These are phyloP conservation scores for Irena cyanogastra DNA, from an alignment of 2,113 vertebrate species.

Conservation along the genomic window DNA sequence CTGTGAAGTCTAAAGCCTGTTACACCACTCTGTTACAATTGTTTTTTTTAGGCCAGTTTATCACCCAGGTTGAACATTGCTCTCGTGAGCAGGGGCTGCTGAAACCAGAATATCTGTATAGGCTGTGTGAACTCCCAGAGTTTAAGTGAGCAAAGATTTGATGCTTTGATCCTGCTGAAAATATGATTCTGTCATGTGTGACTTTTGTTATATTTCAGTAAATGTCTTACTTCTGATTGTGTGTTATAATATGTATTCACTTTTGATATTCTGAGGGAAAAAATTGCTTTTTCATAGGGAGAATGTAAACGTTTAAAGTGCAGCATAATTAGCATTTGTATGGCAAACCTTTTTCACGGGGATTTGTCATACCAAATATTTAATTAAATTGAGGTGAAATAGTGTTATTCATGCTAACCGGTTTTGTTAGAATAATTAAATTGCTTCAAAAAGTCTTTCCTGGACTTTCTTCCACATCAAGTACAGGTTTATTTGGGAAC, in stretches of 20 bases:
- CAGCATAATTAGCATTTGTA: background rate
- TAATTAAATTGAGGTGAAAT: conserved; percentile 1
- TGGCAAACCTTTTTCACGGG: background rate
- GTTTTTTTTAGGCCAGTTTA: background rate
- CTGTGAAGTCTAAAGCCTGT: background rate
- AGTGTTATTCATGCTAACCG: background rate
- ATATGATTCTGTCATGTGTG: background rate
- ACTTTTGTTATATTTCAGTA: background rate
- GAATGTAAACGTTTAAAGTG: background rate
- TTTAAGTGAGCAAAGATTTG: background rate
- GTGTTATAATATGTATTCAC: background rate
- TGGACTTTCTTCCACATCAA: background rate
- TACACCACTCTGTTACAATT: background rate
- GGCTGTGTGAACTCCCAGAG: background rate
- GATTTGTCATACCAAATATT: conserved; percentile 22
- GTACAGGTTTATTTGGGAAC: background rate
- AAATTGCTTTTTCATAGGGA: background rate
- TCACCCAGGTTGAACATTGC: background rate
- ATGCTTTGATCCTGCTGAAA: background rate
- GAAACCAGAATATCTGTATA: background rate
- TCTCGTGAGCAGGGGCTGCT: background rate
- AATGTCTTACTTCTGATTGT: background rate
- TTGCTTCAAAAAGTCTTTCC: background rate
- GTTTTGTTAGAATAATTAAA: background rate
- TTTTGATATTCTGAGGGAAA: background rate